A percentile compares a stretch with the other conserved stretches of the same genome.
phyloP scores from a whole-genome alignment of 2,113 vertebrate species.

The Arizona elegans region DNA sequence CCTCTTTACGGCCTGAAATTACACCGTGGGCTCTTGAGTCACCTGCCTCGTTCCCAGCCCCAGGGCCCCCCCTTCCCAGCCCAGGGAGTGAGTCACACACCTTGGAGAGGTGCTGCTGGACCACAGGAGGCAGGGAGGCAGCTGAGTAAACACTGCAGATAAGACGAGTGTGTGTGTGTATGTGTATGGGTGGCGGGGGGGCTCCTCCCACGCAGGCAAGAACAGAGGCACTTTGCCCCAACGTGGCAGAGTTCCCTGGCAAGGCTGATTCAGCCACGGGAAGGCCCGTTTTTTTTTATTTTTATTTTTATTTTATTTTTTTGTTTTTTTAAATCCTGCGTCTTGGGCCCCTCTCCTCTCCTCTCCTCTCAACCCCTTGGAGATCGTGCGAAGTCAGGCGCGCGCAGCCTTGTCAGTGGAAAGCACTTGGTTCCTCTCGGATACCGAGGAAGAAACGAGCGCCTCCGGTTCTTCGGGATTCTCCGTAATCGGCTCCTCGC shows the following conservation, averaged over 20 bases:
- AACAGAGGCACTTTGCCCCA: background rate
- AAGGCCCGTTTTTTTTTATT: too few relatives aligned
- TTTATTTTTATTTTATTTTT: too few relatives aligned
- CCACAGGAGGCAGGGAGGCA: background rate
- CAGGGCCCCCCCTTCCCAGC: background rate
- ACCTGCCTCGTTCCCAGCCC: constrained; percentile 8
- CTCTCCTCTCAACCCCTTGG: background rate
- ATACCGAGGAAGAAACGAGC: background rate
- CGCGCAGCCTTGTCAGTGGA: too few relatives aligned
- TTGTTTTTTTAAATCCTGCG: background rate
- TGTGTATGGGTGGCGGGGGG: background rate
- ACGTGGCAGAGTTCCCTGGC: background rate
- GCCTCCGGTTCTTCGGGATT: too few relatives aligned
- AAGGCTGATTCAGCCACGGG: too few relatives aligned
- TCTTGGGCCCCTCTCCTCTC: too few relatives aligned
- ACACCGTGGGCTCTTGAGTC: constrained; percentile 2
- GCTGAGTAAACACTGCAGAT: background rate
- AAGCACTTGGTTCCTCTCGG: background rate
- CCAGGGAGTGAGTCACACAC: background rate
- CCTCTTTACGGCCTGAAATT: constrained; percentile 12
- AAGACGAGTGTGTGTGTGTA: background rate
- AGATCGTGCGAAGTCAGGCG: background rate
- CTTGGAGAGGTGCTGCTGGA: background rate
- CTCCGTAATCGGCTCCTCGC: too few relatives aligned
- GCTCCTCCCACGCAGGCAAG: background rate